Evolutionary conservation across 2,888 invertebrate genomes (phyloP).

Genomic region (Pollenia labialis): DNA sequence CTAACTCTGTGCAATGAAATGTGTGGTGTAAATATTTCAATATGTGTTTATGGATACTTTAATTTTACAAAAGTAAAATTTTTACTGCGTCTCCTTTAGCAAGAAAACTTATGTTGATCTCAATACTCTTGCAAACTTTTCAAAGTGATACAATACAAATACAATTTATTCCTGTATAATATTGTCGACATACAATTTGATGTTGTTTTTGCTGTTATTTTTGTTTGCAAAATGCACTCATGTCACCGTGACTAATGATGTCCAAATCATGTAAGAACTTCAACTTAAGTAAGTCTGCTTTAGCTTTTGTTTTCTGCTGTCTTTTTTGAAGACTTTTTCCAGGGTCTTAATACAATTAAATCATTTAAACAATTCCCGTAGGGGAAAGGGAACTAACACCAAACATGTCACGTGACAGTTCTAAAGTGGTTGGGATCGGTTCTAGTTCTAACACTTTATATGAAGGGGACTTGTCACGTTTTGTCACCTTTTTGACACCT

Average conservation of each 20-base stretch:
- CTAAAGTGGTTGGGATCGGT: no score
- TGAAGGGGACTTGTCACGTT: no score
- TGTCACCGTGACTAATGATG: slow-evolving; percentile 72
- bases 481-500: no score
- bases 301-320: slow-evolving; percentile 19
- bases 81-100: slow-evolving; percentile 5
- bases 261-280: slow-evolving; percentile 61
- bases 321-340: background rate
- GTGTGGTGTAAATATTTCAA: background rate
- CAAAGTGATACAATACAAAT: slow-evolving; percentile 28
- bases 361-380: background rate
- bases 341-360: slow-evolving; percentile 14
- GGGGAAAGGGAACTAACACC: no score
- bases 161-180: slow-evolving; percentile 38
- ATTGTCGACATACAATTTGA: background rate
- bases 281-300: slow-evolving; percentile 35
- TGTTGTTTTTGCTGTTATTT: slow-evolving; percentile 39
- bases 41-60: slow-evolving; percentile 7
- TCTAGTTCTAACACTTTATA: no score
- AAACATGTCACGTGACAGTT: no score
- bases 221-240: slow-evolving; percentile 36
- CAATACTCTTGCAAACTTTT: slow-evolving; percentile 76
- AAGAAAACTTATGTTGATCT: slow-evolving; percentile 78
- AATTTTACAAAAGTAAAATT: background rate
- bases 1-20: no score